Base-by-base conservation (phyloP, 2,888 invertebrate species). In the Entomobrya multifasciata region DNA sequence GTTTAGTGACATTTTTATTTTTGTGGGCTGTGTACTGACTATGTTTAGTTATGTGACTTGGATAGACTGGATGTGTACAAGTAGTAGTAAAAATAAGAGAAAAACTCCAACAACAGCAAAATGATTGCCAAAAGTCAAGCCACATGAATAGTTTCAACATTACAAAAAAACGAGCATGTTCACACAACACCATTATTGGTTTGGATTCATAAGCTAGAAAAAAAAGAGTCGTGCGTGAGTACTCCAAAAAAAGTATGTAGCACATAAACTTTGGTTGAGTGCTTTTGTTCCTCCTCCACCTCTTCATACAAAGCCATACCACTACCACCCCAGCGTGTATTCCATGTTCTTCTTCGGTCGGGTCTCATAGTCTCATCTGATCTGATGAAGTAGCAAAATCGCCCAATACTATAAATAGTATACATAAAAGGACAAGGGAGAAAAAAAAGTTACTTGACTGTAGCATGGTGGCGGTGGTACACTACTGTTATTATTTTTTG, bases 41-140 rank as follows among this genome's bases (percentile, higher is more conserved):
- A 15, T n/a, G 13, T n/a, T 10, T 2, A n/a, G 49, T n/a, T 49
- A 49, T 49, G 15, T n/a, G 49, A n/a, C 8, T 49, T 10, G 49
- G 49, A 49, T n/a, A 49, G 49, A 8, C 8, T 3, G 65, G 60
- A 60, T 60, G 25, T n/a, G n/a, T n/a, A n/a, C n/a, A n/a, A n/a
- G n/a, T n/a, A n/a, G n/a, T n/a, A n/a, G n/a, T n/a, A n/a, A n/a
- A n/a, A n/a, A n/a, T n/a, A n/a, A n/a, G n/a, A n/a, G n/a, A n/a
- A n/a, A n/a, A n/a, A n/a, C n/a, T n/a, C n/a, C n/a, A n/a, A n/a
- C n/a, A n/a, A n/a, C n/a, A n/a, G 25, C 60, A 25, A 11, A 65
- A 65, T 65, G 36, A 65, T 65, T 67, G 67, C 67, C 67, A 67
- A 67, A 67, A 67, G 67, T 67, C 67, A 67, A 67, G 67, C 44